phyloP scores from a whole-genome alignment of 2,797 vertebrate genomes.

The Chelon labrosus region DNA sequence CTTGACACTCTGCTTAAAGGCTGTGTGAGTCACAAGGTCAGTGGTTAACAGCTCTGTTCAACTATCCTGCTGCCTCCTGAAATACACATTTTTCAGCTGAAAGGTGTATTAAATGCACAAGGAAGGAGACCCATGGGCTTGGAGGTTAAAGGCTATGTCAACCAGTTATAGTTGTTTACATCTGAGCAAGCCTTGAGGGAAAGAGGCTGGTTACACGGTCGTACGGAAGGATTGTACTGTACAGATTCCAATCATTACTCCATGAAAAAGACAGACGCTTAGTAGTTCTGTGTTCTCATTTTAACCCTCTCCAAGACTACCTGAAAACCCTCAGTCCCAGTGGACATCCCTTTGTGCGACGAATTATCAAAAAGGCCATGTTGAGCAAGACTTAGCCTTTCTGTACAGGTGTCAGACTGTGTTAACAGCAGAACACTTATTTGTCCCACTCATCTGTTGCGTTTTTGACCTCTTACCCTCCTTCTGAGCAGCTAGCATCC shows the following conservation, averaged over 20 bases:
- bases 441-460: conserved; percentile 71
- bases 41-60: conserved; percentile 65
- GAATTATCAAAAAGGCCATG: conserved; percentile 47
- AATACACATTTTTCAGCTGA: conserved; percentile 66
- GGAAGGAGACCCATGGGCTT: conserved; percentile 56
- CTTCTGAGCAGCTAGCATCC: conserved; percentile 52
- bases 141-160: conserved; percentile 62
- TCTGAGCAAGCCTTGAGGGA: conserved; percentile 50
- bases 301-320: conserved; percentile 15
- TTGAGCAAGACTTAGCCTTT: conserved; percentile 57
- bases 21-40: conserved; percentile 60
- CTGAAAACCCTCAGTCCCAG: conserved; percentile 26
- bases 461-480: conserved; percentile 72
- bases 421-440: conserved; percentile 72
- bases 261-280: conserved; percentile 19
- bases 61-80: conserved; percentile 58
- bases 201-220: conserved; percentile 24
- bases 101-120: conserved; percentile 68
- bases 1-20: conserved; percentile 56
- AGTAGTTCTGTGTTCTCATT: conserved; percentile 27
- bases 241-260: conserved; percentile 24
- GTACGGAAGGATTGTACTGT: conserved; percentile 20
- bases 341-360: conserved; percentile 39
- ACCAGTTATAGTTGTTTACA: conserved; percentile 66
- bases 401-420: conserved; percentile 63